Base-by-base conservation (phyloP, 2,797 vertebrate species). In the Bradypodion pumilum region DNA sequence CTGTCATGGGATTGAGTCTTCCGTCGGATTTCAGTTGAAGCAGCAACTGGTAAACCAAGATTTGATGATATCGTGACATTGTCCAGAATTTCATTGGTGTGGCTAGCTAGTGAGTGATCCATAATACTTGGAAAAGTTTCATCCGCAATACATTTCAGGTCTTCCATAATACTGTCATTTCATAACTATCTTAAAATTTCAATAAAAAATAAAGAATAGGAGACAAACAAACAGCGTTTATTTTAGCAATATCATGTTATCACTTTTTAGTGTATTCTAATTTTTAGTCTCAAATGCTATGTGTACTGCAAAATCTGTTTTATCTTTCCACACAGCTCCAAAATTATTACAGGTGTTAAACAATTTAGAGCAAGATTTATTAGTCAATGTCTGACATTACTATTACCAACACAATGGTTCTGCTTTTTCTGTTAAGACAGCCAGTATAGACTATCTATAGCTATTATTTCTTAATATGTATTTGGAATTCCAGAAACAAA, bases 21-120 rank as follows among this genome's bases (percentile, higher is more conserved):
- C 94, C 93, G 95, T 96, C 96, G 98, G 92, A 97, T 97, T 88
- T 98, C 95, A 35, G 99, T 99, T n/a, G 99, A 99, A 86, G 98
- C 98, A 78, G 98, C 98, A 92, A 99, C 95, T 66, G 99, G 99
- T 37, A 98, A 92, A 46, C 98, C 99, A 23, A 97, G 97, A 83
- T 96, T 97, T 82, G 98, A 98, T 81, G 96, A 95, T 88, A 98
- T 73, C 0, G 97, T 98, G 86, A 98, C 92, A 87, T 99, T 97
- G 87, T 95, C 97, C 80, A 98, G 94, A 35, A 94, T 89, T 46
- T 89, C 94, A 9, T 95, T 96, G 59, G 95, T 95, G 23, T 82
- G 92, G 85, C 93, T 95, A 68, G 90, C 94, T 80, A 98, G 84
- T 0, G 97, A 97, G 69, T 89, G 94, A 29, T 91, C 93, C 74